These are phyloP conservation scores for Brienomyrus longianalis DNA, from an alignment of 2,113 vertebrate species.

Conservation along the genomic window DNA sequence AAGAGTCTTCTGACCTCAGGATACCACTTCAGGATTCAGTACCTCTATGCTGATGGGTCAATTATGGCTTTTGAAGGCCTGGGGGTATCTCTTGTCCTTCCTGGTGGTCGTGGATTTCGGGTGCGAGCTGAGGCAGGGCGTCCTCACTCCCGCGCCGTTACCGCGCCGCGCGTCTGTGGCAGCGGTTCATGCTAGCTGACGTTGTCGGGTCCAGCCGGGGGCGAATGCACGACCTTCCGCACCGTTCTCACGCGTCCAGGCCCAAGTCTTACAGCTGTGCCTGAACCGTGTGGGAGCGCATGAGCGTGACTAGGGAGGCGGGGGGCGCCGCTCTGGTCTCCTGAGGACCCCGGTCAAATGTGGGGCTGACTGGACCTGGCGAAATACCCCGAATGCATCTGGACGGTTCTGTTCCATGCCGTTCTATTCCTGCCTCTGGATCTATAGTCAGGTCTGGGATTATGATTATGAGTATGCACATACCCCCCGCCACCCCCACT, in stretches of 20 bases:
- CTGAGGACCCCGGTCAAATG: background rate
- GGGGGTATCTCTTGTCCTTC: background rate
- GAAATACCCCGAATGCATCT: slow-evolving; percentile 8
- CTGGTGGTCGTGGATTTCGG: background rate
- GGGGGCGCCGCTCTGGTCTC: background rate
- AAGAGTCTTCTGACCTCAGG: background rate
- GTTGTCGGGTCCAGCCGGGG: background rate
- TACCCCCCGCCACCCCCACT: background rate
- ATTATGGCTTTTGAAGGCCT: background rate
- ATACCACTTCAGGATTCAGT: background rate
- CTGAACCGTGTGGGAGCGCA: background rate
- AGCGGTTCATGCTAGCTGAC: background rate
- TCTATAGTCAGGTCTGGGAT: background rate
- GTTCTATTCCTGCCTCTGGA: background rate
- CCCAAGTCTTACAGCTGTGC: background rate
- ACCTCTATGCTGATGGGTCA: background rate
- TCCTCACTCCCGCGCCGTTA: background rate
- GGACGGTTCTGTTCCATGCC: background rate
- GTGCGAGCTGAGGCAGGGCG: background rate
- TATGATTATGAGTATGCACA: background rate
- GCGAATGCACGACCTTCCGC: background rate
- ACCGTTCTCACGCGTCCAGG: background rate
- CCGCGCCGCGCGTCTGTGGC: background rate
- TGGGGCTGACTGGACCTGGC: background rate
- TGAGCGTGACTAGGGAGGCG: background rate